phyloP scores from a whole-genome alignment of 2,797 vertebrate genomes.

The Eleutherodactylus coqui region DNA sequence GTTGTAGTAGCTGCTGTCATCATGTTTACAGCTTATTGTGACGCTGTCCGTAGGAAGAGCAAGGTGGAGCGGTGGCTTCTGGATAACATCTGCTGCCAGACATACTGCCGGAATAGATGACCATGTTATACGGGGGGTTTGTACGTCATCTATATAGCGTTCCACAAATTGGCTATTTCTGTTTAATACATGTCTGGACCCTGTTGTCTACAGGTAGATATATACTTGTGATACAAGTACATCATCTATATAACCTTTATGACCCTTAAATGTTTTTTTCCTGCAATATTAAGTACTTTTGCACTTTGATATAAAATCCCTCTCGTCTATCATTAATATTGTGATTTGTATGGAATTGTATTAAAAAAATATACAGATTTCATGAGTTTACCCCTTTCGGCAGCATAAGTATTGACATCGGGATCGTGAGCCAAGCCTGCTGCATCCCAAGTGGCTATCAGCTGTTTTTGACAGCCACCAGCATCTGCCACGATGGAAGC shows the following conservation, averaged over 20 bases:
- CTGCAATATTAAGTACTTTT: too few species aligned
- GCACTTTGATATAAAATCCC: too few species aligned
- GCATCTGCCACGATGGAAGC: too few species aligned
- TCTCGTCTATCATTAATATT: too few species aligned
- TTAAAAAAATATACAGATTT: background rate
- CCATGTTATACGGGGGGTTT: background rate
- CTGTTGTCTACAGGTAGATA: background rate
- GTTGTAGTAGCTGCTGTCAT: background rate
- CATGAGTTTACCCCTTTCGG: background rate
- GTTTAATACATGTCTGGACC: background rate
- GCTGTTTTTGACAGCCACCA: too few species aligned
- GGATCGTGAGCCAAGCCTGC: too few species aligned
- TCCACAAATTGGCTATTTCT: background rate
- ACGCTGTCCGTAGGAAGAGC: background rate
- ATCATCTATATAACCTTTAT: background rate
- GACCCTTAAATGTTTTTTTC: background rate
- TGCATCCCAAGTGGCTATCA: too few species aligned
- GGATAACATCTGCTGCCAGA: slow-evolving; percentile 9
- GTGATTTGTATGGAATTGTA: too few species aligned
- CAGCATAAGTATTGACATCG: too few species aligned
- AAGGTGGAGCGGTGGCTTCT: background rate
- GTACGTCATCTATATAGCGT: background rate
- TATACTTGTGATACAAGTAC: background rate
- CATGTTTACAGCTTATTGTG: background rate
- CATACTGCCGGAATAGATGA: background rate